phyloP scores from a whole-genome alignment of 2,797 vertebrate species.

The Aselliscus stoliczkanus region DNA sequence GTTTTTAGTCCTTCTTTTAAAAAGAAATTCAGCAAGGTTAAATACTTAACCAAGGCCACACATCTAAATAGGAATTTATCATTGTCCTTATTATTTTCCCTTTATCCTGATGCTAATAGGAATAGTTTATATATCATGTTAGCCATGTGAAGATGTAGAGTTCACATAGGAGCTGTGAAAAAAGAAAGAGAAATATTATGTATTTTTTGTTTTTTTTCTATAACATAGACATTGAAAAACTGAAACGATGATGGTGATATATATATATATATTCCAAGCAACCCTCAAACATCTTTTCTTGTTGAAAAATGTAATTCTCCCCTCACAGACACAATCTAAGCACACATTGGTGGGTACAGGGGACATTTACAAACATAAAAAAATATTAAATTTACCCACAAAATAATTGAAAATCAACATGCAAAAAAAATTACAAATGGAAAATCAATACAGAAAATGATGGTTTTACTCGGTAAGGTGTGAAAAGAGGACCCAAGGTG shows the following conservation, averaged over 20 bases:
- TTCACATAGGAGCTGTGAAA: background rate
- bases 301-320: background rate
- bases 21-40: background rate
- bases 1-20: background rate
- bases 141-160: background rate
- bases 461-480: background rate
- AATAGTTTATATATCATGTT: background rate
- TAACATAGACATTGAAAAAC: background rate
- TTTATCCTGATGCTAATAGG: background rate
- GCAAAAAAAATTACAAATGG: background rate
- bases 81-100: background rate
- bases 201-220: background rate
- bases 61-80: background rate
- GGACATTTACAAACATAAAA: background rate
- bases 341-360: fast-evolving
- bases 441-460: background rate
- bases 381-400: background rate
- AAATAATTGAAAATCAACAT: background rate
- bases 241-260: background rate
- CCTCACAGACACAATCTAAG: background rate
- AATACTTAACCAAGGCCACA: background rate
- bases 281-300: background rate
- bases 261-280: background rate
- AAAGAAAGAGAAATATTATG: background rate
- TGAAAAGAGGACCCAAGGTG: background rate